A percentile compares a stretch with the other conserved stretches of the same genome.
Conservation (phyloP, 1,140 invertebrate genomes). For the Drosophila suzukii region DNA sequence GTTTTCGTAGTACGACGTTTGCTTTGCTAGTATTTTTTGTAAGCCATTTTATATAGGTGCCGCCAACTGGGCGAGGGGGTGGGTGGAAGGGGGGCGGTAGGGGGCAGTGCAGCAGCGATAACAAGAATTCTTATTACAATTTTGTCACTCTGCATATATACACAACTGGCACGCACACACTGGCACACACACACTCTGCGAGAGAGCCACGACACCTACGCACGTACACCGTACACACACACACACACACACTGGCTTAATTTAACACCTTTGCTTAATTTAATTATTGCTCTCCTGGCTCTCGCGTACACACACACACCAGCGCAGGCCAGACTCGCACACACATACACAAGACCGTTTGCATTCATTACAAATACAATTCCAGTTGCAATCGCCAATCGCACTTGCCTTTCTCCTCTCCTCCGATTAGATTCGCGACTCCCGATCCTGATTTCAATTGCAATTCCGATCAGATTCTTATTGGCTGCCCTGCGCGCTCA, state of each 20-base stretch:
- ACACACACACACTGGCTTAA: conserved; percentile 43
- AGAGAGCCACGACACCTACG: conserved; percentile 45
- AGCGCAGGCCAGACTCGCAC: conserved; percentile 40
- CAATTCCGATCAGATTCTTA: conserved; percentile 7
- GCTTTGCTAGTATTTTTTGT: conserved; percentile 61
- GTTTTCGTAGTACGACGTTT: conserved; percentile 75
- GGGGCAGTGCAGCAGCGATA: conserved; percentile 48
- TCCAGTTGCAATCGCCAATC: conserved; percentile 23
- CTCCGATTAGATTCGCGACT: conserved; percentile 33
- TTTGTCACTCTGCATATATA: conserved; percentile 73
- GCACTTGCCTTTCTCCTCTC: conserved; percentile 27
- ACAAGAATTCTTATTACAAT: conserved; percentile 76
- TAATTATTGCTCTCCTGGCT: conserved; percentile 74
- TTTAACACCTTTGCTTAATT: conserved; percentile 75
- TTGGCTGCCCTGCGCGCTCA: conserved; percentile 8
- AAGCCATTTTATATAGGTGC: conserved; percentile 38
- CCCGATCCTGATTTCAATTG: conserved; percentile 3
- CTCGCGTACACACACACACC: conserved; percentile 61
- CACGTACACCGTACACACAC: conserved; percentile 26
- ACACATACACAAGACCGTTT: conserved; percentile 35
- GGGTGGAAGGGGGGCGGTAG: not conserved
- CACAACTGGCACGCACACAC: conserved; percentile 56
- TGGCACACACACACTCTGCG: conserved; percentile 15
- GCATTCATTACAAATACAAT: conserved; percentile 50
- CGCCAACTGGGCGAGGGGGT: not conserved